Base-by-base conservation (phyloP, 2,113 vertebrate genomes). In the Salvelinus namaycush region DNA sequence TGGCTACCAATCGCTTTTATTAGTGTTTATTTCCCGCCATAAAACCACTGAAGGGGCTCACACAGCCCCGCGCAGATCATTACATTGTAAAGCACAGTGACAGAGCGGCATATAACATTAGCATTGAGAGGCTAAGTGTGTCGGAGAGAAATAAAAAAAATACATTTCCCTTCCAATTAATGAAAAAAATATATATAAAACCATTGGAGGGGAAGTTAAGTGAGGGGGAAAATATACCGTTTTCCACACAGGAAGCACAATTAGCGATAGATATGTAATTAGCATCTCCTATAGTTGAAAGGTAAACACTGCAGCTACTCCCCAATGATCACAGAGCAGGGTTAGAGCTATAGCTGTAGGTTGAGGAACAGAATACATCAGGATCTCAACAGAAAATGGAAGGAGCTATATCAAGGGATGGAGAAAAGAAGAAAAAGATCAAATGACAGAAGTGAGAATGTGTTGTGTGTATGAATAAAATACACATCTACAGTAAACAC, bases 221-320 rank as follows among this genome's bases (percentile, higher is more conserved):
- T 84, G 87, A 84, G 75, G 84, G 39, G 79, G 75, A 83, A 87
- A 86, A 87, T 76, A 84, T 83, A 82, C 69, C 48, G 84, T 83
- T 89, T 91, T 54, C 88, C 90, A 89, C 84, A 89, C 86, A 86
- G 86, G 82, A 85, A 87, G 90, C 84, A 85, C 86, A 91, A 90
- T 91, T 90, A 89, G 81, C 57, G 73, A 65, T 73, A 86, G 68
- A 85, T 80, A 86, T 76, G 70, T 74, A 82, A 69, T 78, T 70
- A 34, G 64, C 91, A 90, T 90, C 59, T 62, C 2, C n/a, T n/a
- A 8, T 22, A 22, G 59, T 62, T 90, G 89, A 87, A 90, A 59
- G 74, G 81, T 87, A 90, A 80, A 86, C 87, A 78, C 70, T n/a
- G 48, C 74, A 5, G 11, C 16, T 76, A 29, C 78, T 81, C 68